Evolutionary conservation across 1,140 invertebrate species (phyloP), one percentile per base, ranked within the genome.

Genomic region (Diorhabda carinulata): DNA sequence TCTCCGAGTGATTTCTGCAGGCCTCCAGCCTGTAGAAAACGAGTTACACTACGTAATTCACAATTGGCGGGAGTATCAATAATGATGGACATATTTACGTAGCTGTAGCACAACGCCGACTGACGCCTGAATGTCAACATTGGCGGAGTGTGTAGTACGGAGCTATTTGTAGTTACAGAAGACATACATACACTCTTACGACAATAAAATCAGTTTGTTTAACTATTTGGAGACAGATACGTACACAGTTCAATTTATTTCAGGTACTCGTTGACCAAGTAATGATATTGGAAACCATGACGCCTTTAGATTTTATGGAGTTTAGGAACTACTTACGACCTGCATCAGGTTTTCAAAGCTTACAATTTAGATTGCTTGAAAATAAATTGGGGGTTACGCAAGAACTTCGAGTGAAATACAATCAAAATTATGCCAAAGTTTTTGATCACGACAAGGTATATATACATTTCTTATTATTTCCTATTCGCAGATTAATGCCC

Each of bases 271-370:
- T 96, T 40, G 97, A 99, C 79, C 97, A 99, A 86, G 95, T 99
- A 5, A 91, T 92, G 78, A 98, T 99, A 75, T 81, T 99, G 65
- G 98, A 99, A 82, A 98, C 96, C 0, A 99, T 99, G 97, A 97
- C 95, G 0, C 96, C 97, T 0, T 81, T 97, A 61, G 97, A 98
- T 84, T 99, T 98, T 77, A 95, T 98, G 89, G 96, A 97, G 71
- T 98, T 98, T 81, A 86, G 96, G 57, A 88, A 92, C 69, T 96
- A 95, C 79, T 82, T 99, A 3, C 91, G 92, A 2, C 92, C 97
- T 1, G 96, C 97, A 0, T 99, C 97, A 0, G 98, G 98, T 2
- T 99, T 99, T 80, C 98, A 99, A 78, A 98, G 96, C 74, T 81
- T 98, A 40, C 98, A 99, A 80, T 99, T 99, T 82, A 88, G 97